A percentile compares a stretch with the other conserved stretches of the same genome.
phyloP scores from a whole-genome alignment of 2,113 vertebrate genomes.

The Dinomys branickii region DNA sequence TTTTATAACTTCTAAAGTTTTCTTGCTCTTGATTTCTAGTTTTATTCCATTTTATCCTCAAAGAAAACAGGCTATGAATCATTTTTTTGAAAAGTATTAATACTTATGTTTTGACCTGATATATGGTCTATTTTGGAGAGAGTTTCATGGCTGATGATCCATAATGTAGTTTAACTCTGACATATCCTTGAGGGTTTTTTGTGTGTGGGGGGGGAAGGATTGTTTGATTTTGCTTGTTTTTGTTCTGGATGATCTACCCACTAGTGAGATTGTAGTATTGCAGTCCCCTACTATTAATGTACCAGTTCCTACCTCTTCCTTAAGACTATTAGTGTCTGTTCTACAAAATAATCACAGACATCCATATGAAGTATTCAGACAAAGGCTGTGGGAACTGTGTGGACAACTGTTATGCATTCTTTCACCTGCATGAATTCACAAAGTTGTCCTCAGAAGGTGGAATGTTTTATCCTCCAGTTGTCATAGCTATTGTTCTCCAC shows the following conservation, averaged over 20 bases:
- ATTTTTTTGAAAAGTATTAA: neutral
- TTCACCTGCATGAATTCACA: neutral
- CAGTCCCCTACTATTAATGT: neutral
- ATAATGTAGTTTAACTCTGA: neutral
- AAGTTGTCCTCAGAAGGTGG: neutral
- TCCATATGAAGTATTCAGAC: neutral
- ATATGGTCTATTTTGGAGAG: neutral
- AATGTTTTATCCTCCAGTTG: neutral
- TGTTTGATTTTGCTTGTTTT: neutral
- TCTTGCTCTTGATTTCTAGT: neutral
- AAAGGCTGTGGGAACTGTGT: neutral
- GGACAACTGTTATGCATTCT: neutral
- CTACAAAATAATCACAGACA: neutral
- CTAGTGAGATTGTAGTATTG: neutral
- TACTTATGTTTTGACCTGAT: neutral
- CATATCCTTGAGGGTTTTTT: neutral
- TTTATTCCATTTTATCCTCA: neutral
- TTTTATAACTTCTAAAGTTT: neutral
- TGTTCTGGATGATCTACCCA: neutral
- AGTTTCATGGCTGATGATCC: neutral
- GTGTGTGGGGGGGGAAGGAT: too few species aligned
- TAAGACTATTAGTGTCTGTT: neutral
- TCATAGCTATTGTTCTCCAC: neutral
- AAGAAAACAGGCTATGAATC: neutral
- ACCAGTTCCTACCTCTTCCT: neutral